phyloP scores from a whole-genome alignment of 2,113 vertebrate genomes.

The Dryoscopus gambensis region DNA sequence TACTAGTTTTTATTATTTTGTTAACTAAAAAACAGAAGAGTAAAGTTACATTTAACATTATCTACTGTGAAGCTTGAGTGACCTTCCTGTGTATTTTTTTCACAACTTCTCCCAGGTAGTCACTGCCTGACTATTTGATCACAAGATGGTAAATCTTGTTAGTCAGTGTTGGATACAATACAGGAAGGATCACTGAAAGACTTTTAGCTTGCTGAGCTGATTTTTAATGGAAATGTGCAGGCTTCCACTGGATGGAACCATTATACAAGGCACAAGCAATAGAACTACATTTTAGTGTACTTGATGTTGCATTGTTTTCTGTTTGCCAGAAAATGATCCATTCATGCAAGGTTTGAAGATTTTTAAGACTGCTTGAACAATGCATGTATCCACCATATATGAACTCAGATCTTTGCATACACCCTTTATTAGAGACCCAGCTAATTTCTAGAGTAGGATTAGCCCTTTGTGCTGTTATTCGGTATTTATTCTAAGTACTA shows the following conservation, averaged over 20 bases:
- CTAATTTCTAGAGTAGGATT: not conserved
- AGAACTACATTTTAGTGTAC: rapidly evolving
- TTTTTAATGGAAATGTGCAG: not conserved
- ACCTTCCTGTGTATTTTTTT: not conserved
- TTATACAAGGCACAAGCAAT: not conserved
- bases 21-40: not conserved
- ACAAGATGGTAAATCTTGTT: not conserved
- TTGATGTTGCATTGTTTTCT: not conserved
- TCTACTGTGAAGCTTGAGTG: not conserved
- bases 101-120: not conserved
- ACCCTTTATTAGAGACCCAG: not conserved
- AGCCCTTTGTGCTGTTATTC: not conserved
- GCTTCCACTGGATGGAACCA: not conserved
- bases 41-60: not conserved
- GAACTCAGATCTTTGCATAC: not conserved
- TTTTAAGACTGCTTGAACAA: not conserved
- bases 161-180: not conserved
- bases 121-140: not conserved
- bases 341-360: not conserved
- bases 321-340: not conserved
- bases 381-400: not conserved
- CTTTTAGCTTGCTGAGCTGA: not conserved
- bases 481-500: not conserved
- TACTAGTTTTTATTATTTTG: not conserved
- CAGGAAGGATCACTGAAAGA: not conserved